Base-by-base conservation (phyloP, 2,888 invertebrate species). In the Chironomus tentans region DNA sequence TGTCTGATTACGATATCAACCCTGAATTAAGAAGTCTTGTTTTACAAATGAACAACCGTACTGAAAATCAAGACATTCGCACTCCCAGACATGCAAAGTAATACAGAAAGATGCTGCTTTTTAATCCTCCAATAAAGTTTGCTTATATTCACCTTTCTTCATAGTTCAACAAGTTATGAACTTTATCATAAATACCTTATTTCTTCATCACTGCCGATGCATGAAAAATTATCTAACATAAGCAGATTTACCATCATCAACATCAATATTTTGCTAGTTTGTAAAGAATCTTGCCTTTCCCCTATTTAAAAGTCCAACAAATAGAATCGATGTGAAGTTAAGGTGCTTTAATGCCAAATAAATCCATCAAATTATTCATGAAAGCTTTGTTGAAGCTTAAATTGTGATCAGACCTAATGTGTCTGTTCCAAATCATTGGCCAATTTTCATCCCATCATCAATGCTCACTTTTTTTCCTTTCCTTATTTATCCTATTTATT, bases 321-420 rank as follows among this genome's bases (percentile, higher is more conserved):
- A 10, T 1, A 38, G 38, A 38, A 38, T 38, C 3, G 18, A 56
- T 38, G 18, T 18, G 13, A 24, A 24, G 22, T 65, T 24, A 65
- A 65, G 65, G 65, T 65, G 65, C 13, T 24, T 21, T 56, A 56
- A 24, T 65, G 65, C 24, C 22, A 65, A 65, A 65, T 24, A 65
- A 65, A 38, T 46, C 68, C 68, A 68, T 68, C 68, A 68, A 68
- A 68, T 68, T 68, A 68, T 68, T 68, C 68, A 68, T 68, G 68
- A 46, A 46, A 68, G 28, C 65, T 65, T 38, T 28, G 10, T 38
- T 46, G 21, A 22, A 68, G 68, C 68, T 68, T 38, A 68, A 68
- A 68, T 13, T 38, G 38, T 22, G 46, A 68, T 68, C 68, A 68
- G 38, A 68, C 68, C 28, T 68, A 38, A 68, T 68, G 46, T 38